Percentiles rank a stretch among this genome's conserved stretches.
Evolutionary conservation across 2,113 vertebrate species (phyloP).

Genomic region (Scophthalmus maximus): DNA sequence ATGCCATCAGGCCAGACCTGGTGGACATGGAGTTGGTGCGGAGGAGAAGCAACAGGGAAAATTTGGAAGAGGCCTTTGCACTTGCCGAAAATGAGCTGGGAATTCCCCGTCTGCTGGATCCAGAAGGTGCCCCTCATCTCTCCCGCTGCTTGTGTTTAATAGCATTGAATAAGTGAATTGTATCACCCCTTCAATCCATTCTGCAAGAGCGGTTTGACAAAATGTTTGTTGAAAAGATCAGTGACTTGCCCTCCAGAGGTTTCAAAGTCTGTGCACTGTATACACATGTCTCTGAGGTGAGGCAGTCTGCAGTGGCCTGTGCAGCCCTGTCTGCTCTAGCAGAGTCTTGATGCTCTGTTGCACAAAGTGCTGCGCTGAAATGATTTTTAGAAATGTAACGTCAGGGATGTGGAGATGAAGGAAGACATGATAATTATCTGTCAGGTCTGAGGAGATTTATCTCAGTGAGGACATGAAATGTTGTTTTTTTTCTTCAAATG

Average conservation of each 20-base stretch:
- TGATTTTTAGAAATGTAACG: conserved; percentile 43
- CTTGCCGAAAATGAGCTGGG: conserved; percentile 93
- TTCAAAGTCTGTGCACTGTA: conserved; percentile 3
- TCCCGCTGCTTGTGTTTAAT: neutral
- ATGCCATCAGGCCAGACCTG: conserved; percentile 93
- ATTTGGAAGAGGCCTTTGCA: conserved; percentile 93
- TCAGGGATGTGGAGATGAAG: conserved; percentile 47
- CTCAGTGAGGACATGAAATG: conserved; percentile 22
- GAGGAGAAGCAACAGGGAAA: conserved; percentile 88
- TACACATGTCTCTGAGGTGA: conserved; percentile 2
- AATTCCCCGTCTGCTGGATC: conserved; percentile 95
- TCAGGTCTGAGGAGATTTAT: conserved; percentile 40
- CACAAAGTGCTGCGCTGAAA: conserved; percentile 27
- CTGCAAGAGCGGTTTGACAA: neutral
- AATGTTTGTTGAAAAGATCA: conserved; percentile 8
- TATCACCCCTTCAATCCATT: neutral
- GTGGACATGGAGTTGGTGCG: conserved; percentile 91
- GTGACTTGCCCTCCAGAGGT: conserved; percentile 4
- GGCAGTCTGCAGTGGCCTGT: conserved; percentile 55
- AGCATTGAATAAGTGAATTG: conserved; percentile 1
- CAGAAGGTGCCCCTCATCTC: conserved; percentile 86
- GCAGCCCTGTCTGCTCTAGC: conserved; percentile 52
- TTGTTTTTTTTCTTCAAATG: too few species aligned
- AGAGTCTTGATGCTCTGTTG: conserved; percentile 53
- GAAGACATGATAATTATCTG: conserved; percentile 57